Conservation (phyloP, 2,113 vertebrate species). For the Fregetta grallaria region DNA sequence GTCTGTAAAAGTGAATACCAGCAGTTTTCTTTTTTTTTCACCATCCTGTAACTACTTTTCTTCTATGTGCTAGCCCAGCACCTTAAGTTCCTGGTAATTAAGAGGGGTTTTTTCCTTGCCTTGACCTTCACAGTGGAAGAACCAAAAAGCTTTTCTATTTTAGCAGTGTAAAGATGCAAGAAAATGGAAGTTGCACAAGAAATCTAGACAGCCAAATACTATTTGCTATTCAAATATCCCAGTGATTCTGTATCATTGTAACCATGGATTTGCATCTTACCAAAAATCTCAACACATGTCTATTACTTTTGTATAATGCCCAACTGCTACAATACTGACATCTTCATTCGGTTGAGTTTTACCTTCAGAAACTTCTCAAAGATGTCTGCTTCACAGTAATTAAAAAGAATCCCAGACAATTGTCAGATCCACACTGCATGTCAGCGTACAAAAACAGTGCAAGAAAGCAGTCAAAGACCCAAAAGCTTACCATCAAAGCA, state of each 20-base stretch:
- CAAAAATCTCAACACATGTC: background rate
- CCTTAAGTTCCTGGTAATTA: background rate
- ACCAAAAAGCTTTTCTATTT: background rate
- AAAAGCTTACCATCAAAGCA: background rate
- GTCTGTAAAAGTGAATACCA: background rate
- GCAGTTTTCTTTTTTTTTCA: background rate
- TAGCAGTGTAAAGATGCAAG: background rate
- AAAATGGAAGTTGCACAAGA: background rate
- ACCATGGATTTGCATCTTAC: background rate
- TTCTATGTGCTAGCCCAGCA: background rate
- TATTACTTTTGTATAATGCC: background rate
- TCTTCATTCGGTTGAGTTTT: background rate
- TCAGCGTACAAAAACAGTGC: background rate
- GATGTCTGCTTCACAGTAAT: background rate
- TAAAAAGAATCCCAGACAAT: background rate
- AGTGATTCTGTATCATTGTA: background rate
- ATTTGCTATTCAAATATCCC: background rate
- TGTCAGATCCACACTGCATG: background rate
- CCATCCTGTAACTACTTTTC: background rate
- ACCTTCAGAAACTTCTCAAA: background rate
- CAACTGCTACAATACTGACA: background rate
- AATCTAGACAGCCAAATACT: background rate
- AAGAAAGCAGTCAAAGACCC: background rate
- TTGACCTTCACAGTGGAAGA: background rate
- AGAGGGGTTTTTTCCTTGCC: accelerated